Evolutionary conservation across 1,140 invertebrate genomes (phyloP).

Genomic region (Arctopsyche grandis): DNA sequence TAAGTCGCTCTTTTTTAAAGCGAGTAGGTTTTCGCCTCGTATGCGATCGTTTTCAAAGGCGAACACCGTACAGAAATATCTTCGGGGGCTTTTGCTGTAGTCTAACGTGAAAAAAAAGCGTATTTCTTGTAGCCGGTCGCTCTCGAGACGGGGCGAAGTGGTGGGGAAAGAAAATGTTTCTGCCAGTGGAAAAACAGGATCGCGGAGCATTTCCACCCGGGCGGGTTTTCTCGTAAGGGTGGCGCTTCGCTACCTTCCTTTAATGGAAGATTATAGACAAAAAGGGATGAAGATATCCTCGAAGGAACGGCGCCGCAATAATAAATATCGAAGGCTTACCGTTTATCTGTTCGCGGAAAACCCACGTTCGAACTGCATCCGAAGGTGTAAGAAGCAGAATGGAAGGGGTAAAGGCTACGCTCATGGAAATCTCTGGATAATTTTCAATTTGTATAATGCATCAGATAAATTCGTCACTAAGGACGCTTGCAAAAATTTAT

Average conservation of each 20-base stretch:
- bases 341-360: background rate
- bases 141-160: background rate
- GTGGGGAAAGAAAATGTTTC: conserved; percentile 38
- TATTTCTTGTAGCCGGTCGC: conserved; percentile 19
- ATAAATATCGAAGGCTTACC: conserved; percentile 50
- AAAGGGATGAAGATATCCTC: conserved; percentile 34
- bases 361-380: background rate
- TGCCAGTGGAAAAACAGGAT: conserved; percentile 38
- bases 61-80: conserved; percentile 30
- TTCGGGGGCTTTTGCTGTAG: background rate
- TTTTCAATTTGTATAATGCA: too few species aligned
- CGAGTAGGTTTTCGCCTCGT: conserved; percentile 3
- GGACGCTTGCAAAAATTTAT: too few species aligned
- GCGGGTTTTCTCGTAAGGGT: background rate
- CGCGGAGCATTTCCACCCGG: conserved; percentile 29
- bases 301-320: conserved; percentile 37
- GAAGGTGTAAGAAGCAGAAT: background rate
- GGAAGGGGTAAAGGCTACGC: too few species aligned
- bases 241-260: background rate
- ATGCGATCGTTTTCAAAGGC: conserved; percentile 33
- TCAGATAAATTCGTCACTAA: too few species aligned
- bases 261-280: conserved; percentile 47
- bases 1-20: background rate
- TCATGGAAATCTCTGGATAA: too few species aligned
- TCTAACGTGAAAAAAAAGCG: background rate